Percentiles rank a stretch among this genome's conserved stretches.
Evolutionary conservation across 2,113 vertebrate genomes (phyloP).

Genomic region (Saccopteryx leptura): DNA sequence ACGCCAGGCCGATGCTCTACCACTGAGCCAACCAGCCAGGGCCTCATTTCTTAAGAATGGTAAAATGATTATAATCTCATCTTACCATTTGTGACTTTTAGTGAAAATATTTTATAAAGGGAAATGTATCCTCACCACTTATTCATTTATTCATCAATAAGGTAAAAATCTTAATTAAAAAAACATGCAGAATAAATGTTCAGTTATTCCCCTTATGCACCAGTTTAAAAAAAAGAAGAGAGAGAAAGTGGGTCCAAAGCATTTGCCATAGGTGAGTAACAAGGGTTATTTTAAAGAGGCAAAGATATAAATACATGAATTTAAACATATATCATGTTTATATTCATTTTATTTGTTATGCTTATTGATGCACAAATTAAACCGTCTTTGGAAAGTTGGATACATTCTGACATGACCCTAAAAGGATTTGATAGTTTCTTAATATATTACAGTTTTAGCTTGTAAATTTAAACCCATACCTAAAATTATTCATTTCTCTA

Average conservation of each 20-base stretch:
- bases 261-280: not conserved
- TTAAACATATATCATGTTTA: not conserved
- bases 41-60: too few species aligned
- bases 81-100: not conserved
- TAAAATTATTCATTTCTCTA: not conserved
- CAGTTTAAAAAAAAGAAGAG: not conserved
- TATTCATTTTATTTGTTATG: not conserved
- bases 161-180: not conserved
- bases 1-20: too few species aligned
- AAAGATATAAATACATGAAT: slow-evolving; percentile 2
- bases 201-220: not conserved
- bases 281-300: not conserved
- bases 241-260: not conserved
- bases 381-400: not conserved
- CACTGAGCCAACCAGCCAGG: too few species aligned
- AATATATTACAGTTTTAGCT: not conserved
- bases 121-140: not conserved
- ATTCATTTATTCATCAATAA: slow-evolving; percentile 30
- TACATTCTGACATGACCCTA: not conserved
- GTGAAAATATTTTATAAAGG: slow-evolving; percentile 25
- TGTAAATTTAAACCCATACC: not conserved
- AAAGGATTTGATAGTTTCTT: not conserved
- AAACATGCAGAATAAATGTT: not conserved
- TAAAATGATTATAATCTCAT: not conserved
- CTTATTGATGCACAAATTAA: not conserved